Base-by-base conservation (phyloP, 1,140 invertebrate species). In the Psilanteris sp. region DNA sequence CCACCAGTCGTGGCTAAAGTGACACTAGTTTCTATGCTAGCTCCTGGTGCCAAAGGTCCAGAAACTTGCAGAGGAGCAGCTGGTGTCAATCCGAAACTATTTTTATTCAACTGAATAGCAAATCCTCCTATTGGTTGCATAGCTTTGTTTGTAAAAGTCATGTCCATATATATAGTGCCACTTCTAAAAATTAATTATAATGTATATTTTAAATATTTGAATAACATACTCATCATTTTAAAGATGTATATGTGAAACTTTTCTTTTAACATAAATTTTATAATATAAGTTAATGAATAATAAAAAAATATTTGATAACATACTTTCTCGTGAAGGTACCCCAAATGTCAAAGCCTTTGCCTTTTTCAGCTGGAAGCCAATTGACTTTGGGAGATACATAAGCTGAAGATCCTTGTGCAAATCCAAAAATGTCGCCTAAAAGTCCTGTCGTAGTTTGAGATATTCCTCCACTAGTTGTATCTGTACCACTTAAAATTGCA, bases 41-140 rank as follows among this genome's bases (percentile, higher is more conserved):
- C 93, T 70, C 96, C 96, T 5, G 98, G 97, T 54, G 93, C 92
- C 32, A 99, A 82, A 8, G 95, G 93, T 50, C 92, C 92, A 13
- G 91, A 88, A 13, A 98, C 92, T 80, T 94, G 92, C 46, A 99
- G 84, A 0, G 95, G 94, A 22, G 93, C 90, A 3, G 93, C 92
- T 32, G 98, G 97, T 73, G 93, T 92, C 39, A 99, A 84, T 26
- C 97, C 98, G 90, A 99, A 99, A 88, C 97, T 98, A 88, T 99
- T 99, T 89, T 99, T 99, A 87, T 99, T 99, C 70, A 99, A 93
- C 84, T 99, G 98, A 85, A 99, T 96, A 16, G 98, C 98, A 90
- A 99, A 99, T 4, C 93, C 94, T 75, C 90, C 92, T 95, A 99
- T 98, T 8, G 97, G 93, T 81, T 99, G 97, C 96, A 99, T 98